Base-by-base conservation (phyloP, 2,113 vertebrate genomes). In the Myrmophylax atrothorax region DNA sequence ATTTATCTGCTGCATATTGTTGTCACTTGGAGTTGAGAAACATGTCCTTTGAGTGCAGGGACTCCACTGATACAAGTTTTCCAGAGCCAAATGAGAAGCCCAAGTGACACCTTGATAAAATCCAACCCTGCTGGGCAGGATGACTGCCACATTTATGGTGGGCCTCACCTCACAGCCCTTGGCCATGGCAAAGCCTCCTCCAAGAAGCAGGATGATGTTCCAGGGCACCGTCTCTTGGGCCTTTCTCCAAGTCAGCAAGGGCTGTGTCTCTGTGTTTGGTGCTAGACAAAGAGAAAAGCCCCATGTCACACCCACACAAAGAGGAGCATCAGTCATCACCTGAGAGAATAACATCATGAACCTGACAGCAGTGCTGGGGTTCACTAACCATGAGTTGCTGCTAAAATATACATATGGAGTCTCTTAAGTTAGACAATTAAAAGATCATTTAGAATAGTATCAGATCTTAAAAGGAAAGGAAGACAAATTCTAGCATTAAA, bases 131-230 rank as follows among this genome's bases (percentile, higher is more conserved):
- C 1, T 13, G 18, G 50, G 35, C 58, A 66, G 56, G 68, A 33
- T 38, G 37, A 73, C 46, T 33, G 42, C 33, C 86, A 56, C 1
- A 0, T 3, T 26, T 18, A 19, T 7, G 2, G 42, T 0, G 2
- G 38, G 29, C 23, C 84, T 96, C 97, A 99, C 99, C 99, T 99
- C 99, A 60, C 99, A 99, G 73, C 98, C 99, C 95, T 99, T 99
- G n/a, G 99, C 99, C 99, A 99, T 99, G 59, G 99, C 99, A 4
- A 99, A 99, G 73, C 99, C 99, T 6, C 99, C 99, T 89, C 99
- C 99, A 7, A 99, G 98, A 78, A 99, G 96, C 62, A 99, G 96
- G 81, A 99, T 98, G 91, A 99, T 99, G 89, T 99, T 99, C 99
- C 99, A 99, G 47, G 99, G 99, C 75, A 99, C 98, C 0, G 98